These are phyloP conservation scores for Chrysogorgia sp. DNA, from an alignment of 92 coral and sea anemone genomes.

Conservation along the genomic window DNA sequence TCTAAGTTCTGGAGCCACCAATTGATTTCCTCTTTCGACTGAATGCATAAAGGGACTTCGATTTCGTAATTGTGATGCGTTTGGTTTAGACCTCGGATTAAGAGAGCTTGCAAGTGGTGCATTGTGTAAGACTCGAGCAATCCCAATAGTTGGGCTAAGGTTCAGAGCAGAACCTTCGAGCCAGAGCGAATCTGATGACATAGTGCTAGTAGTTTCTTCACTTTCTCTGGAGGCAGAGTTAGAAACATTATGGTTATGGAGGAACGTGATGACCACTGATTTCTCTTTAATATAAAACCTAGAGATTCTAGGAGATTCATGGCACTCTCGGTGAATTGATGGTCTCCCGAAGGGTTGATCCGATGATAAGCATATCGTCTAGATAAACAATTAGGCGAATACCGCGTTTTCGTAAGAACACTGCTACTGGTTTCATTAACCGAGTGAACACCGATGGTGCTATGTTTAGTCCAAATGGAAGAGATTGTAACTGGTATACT, in stretches of 20 bases:
- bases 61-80: conserved; percentile 39
- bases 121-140: conserved; percentile 31
- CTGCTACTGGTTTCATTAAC: conserved; percentile 53
- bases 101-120: conserved; percentile 38
- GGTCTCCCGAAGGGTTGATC: conserved; percentile 39
- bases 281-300: conserved; percentile 49
- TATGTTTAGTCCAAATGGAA: conserved; percentile 54
- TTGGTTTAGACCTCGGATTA: conserved; percentile 28
- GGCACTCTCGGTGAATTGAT: conserved; percentile 19
- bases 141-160: conserved; percentile 38
- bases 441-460: conserved; percentile 46
- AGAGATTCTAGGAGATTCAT: conserved; percentile 48
- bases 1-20: conserved; percentile 45
- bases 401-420: conserved; percentile 45
- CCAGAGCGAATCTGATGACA: conserved; percentile 29
- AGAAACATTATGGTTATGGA: conserved; percentile 33
- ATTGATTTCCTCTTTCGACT: conserved; percentile 30
- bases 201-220: conserved; percentile 28
- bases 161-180: not conserved
- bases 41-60: conserved; percentile 11
- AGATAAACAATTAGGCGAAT: conserved; percentile 50
- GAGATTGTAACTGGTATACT: conserved; percentile 35
- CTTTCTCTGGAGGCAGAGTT: conserved; percentile 36
- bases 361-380: conserved; percentile 59
- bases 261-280: conserved; percentile 43